A percentile compares a stretch with the other conserved stretches of the same genome.
Conservation (phyloP, 2,888 invertebrate species). For the Bellardia pandia region DNA sequence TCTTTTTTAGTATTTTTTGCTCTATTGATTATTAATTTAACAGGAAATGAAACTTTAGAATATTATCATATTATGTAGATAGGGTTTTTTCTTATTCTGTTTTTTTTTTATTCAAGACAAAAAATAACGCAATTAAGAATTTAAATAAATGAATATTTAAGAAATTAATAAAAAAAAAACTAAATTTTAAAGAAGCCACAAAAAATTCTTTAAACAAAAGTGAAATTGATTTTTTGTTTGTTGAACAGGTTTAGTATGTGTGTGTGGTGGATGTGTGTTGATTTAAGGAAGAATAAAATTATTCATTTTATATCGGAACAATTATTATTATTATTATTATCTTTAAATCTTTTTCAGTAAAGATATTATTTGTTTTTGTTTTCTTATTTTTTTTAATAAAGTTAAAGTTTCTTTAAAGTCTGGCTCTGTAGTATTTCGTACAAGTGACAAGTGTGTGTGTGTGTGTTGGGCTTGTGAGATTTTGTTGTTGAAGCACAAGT, state of each 20-base stretch:
- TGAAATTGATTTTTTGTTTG: slow-evolving; percentile 45
- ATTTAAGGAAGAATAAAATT: slow-evolving; percentile 9
- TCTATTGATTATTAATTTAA: slow-evolving; percentile 68
- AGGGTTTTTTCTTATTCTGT: slow-evolving; percentile 22
- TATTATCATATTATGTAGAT: slow-evolving; percentile 61
- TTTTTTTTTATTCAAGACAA: not conserved
- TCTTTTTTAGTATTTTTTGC: slow-evolving; percentile 34
- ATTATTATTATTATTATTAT: not conserved
- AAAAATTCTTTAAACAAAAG: slow-evolving; percentile 55
- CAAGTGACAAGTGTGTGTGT: not conserved
- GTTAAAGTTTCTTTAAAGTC: not conserved
- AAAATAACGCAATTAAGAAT: slow-evolving; percentile 61
- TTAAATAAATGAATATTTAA: slow-evolving; percentile 57
- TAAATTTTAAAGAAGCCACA: slow-evolving; percentile 9
- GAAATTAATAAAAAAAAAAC: slow-evolving; percentile 23
- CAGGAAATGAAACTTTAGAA: slow-evolving; percentile 70
- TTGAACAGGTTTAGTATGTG: slow-evolving; percentile 34
- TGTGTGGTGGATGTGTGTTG: not conserved
- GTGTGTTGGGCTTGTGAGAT: not conserved
- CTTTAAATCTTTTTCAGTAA: not conserved
- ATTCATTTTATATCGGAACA: not conserved
- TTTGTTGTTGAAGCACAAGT: slow-evolving; percentile 8
- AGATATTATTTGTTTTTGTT: not conserved
- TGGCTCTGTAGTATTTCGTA: not conserved
- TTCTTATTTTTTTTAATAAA: not conserved